Conservation (phyloP, 2,113 vertebrate genomes). For the Rhagologus leucostigma region DNA sequence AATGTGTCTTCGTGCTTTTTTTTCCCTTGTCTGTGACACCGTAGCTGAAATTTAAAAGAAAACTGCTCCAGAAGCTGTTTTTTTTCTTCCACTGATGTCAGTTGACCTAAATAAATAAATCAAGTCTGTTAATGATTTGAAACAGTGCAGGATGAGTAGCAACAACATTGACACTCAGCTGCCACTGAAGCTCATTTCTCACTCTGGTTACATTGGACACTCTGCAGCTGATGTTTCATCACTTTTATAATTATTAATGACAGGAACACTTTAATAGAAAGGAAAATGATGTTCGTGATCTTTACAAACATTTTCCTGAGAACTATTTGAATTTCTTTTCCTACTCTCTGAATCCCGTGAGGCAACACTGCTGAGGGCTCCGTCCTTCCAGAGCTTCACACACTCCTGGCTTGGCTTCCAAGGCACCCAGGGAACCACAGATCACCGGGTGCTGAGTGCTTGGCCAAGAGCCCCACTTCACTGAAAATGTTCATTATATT, state of each 20-base stretch:
- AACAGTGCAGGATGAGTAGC: background rate
- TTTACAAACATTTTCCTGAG: background rate
- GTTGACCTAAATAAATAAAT: background rate
- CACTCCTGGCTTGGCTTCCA: background rate
- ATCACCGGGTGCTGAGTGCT: background rate
- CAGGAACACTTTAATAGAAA: background rate
- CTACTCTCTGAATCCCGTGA: background rate
- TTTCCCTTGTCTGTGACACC: background rate
- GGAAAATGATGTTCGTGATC: background rate
- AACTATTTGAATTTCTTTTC: background rate
- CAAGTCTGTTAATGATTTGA: background rate
- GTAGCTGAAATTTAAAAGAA: background rate
- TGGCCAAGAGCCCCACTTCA: fast-evolving
- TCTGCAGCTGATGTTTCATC: background rate
- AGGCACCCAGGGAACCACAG: background rate
- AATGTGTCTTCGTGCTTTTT: background rate
- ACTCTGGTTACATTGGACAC: background rate
- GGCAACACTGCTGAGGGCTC: background rate
- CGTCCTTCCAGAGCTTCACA: background rate
- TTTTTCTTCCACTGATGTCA: background rate
- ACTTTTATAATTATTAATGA: background rate
- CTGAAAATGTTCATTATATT: background rate
- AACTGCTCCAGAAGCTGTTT: background rate
- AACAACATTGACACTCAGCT: background rate
- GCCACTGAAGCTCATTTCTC: background rate